Conservation (phyloP, 2,113 vertebrate genomes). For the Reinhardtius hippoglossoides region DNA sequence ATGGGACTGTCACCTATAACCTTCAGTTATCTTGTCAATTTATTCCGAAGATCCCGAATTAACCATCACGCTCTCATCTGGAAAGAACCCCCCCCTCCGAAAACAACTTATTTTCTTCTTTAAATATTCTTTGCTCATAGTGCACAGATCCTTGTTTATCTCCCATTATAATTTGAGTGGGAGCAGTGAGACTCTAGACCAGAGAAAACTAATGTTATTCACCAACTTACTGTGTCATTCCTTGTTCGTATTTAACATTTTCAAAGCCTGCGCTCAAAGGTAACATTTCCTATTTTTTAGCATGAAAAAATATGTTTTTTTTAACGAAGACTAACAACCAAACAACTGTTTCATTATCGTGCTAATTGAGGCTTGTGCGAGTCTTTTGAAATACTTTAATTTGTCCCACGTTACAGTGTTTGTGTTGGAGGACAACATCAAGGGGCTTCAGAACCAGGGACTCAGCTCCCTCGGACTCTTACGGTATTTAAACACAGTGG, state of each 20-base stretch:
- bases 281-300: neutral
- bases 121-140: no score
- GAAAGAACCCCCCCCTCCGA: no score
- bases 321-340: neutral
- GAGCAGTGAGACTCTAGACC: no score
- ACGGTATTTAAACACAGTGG: neutral
- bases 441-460: slow-evolving; percentile 31
- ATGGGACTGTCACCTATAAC: no score
- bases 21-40: no score
- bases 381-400: slow-evolving; percentile 7
- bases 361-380: slow-evolving; percentile 42
- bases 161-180: no score
- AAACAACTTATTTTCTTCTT: no score
- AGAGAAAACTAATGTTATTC: neutral
- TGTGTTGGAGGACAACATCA: slow-evolving; percentile 54
- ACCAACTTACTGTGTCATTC: neutral
- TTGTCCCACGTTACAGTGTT: slow-evolving; percentile 9
- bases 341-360: slow-evolving; percentile 17
- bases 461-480: neutral
- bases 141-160: no score
- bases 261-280: neutral
- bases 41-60: no score
- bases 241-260: slow-evolving; percentile 2
- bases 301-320: neutral
- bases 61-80: no score